These are phyloP conservation scores for Odontomyia ornata DNA, from an alignment of 2,888 invertebrate species.

Conservation along the genomic window DNA sequence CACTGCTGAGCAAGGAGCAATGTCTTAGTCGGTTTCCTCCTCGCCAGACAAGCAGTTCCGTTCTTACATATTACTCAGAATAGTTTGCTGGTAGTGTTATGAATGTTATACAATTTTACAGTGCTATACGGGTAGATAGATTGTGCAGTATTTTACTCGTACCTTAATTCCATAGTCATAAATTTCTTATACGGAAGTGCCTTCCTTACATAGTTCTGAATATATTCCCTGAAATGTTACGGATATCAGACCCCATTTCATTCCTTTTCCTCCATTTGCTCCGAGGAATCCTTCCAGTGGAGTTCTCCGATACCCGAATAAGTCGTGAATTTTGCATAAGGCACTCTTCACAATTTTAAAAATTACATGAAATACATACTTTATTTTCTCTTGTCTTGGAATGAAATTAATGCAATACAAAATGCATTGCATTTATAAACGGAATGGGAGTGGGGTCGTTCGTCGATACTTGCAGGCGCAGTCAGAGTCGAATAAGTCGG, in stretches of 20 bases:
- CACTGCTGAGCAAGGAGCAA: background rate
- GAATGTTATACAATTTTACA: slow-evolving; percentile 29
- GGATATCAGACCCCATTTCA: slow-evolving; percentile 35
- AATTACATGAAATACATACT: slow-evolving; percentile 48
- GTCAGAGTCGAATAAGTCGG: background rate
- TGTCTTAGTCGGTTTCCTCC: slow-evolving; percentile 1
- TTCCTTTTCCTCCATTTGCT: slow-evolving; percentile 13
- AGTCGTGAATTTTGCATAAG: slow-evolving; percentile 48
- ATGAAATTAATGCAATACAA: slow-evolving; percentile 44
- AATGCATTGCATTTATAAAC: slow-evolving; percentile 49
- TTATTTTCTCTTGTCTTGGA: slow-evolving; percentile 44
- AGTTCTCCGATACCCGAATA: slow-evolving; percentile 34
- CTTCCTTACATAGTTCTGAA: slow-evolving; percentile 31
- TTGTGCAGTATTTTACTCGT: slow-evolving; percentile 1
- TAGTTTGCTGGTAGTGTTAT: slow-evolving; percentile 35
- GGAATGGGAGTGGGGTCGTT: slow-evolving; percentile 8
- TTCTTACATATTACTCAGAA: slow-evolving; percentile 29
- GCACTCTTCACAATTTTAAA: slow-evolving; percentile 49
- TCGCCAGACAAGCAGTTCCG: slow-evolving; percentile 37
- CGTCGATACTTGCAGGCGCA: background rate
- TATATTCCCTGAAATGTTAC: slow-evolving; percentile 32
- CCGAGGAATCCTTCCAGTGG: slow-evolving; percentile 15
- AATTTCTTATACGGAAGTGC: slow-evolving; percentile 42
- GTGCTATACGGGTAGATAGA: slow-evolving; percentile 17
- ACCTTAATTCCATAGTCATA: slow-evolving; percentile 37